Evolutionary conservation across 2,113 vertebrate species (phyloP), one percentile per base, ranked within the genome.

Genomic region (Hemiscyllium ocellatum): DNA sequence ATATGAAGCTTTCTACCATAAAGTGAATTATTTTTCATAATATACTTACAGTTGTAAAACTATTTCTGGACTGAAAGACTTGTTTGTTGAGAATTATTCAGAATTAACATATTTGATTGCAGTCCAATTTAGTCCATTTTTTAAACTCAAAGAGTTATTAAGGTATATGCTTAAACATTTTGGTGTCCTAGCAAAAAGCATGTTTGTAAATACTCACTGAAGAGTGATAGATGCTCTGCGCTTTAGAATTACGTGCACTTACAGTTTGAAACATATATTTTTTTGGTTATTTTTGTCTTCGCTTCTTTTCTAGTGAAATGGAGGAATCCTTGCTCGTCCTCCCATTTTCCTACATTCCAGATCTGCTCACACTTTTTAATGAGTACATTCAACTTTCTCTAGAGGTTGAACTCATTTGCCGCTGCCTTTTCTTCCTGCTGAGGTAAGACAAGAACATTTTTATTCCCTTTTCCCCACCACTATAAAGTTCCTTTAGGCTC

Each of bases 351-450:
- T 99, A 99, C 2, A 96, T 99, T 85, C 98, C 99, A 0, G 98
- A 99, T 95, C 96, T 99, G 66, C 98, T 99, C 70, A 96, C 8
- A 29, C 98, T 99, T 65, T 98, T 99, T 96, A 98, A 97, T 95
- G 96, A 98, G 70, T 98, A 98, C 96, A 97, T 99, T 96, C 97
- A 98, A 42, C 97, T 97, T 96, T 98, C 98, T 37, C 97, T 97
- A 86, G 98, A 99, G 50, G 97, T 99, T 83, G 99, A 99, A 96
- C 98, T 99, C 3, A 97, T 99, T 95, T 99, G 99, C 95, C 98
- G 99, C 83, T 98, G 98, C 97, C 99, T 99, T 8, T 98, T 99
- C 96, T 99, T 99, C 96, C 97, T 99, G 78, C 98, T 99, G 96
- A 99, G 98, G 99, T 99, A 97, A 24, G n/a, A 87, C 33, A 12